Percentiles rank a stretch among this genome's conserved stretches.
phyloP scores from a whole-genome alignment of 2,113 vertebrate species.

The Hyperopisus bebe region DNA sequence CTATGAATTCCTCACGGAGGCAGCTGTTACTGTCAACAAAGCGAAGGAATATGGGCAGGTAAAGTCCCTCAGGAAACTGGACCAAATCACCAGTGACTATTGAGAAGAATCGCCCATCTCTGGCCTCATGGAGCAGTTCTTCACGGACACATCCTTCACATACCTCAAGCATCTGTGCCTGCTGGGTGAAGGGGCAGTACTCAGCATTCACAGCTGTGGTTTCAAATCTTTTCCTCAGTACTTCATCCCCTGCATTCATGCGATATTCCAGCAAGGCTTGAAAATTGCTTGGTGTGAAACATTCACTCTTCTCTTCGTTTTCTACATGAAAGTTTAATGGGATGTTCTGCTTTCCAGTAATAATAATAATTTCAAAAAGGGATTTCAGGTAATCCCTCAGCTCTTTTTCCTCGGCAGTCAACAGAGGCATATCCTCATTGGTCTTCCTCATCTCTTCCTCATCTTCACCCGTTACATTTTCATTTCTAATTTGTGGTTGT shows the following conservation, averaged over 20 bases:
- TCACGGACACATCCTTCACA: conserved; percentile 81
- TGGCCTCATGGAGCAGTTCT: conserved; percentile 80
- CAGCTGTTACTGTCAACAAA: conserved; percentile 78
- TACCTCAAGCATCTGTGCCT: conserved; percentile 78
- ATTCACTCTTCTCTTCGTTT: conserved; percentile 52
- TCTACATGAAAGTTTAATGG: conserved; percentile 61
- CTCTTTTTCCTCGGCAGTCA: conserved; percentile 78
- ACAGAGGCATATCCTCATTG: conserved; percentile 55
- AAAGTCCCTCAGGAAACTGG: conserved; percentile 67
- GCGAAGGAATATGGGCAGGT: conserved; percentile 74
- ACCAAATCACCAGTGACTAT: conserved; percentile 76
- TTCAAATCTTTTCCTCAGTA: conserved; percentile 76
- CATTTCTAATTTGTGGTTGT: conserved; percentile 62
- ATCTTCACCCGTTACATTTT: conserved; percentile 41
- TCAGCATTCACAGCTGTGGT: conserved; percentile 74
- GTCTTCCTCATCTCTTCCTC: conserved; percentile 38
- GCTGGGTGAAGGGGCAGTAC: conserved; percentile 69
- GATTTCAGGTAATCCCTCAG: conserved; percentile 83
- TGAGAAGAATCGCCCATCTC: conserved; percentile 82
- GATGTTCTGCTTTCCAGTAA: conserved; percentile 81
- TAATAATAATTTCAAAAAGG: conserved; percentile 79
- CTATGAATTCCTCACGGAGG: conserved; percentile 78
- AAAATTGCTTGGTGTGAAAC: conserved; percentile 71
- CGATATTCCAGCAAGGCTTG: conserved; percentile 76
- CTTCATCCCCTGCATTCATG: conserved; percentile 79